Base-by-base conservation (phyloP, 1,140 invertebrate genomes). In the Latrodectus geometricus region DNA sequence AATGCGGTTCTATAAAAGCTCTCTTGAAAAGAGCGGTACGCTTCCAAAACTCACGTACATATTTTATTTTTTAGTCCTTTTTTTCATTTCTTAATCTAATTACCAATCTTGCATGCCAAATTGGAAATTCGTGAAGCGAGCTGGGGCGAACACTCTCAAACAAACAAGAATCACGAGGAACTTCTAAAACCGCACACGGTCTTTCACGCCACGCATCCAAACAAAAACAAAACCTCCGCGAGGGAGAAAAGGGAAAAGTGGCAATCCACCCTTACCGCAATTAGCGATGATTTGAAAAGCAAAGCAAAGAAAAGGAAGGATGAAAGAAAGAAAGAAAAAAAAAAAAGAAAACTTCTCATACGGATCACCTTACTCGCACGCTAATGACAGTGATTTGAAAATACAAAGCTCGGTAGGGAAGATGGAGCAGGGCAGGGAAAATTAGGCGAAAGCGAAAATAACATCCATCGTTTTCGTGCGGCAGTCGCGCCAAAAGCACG, bases 331-430 rank as follows among this genome's bases (percentile, higher is more conserved):
- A 20, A 69, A 9, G 12, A 11, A 69, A 20, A 69, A n/a, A 3
- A 69, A 69, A 9, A 8, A 69, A 11, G 21, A 69, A n/a, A 69
- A 69, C 68, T 69, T 23, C n/a, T 21, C 72, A 74, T 20, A 80
- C 35, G 68, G 50, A 70, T 70, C 72, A 17, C 70, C 20, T 81
- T 81, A 70, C 66, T 72, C 78, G 50, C 49, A 54, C 78, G 50
- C 83, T 76, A 77, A 86, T 86, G 65, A 78, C 83, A 74, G 75
- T 69, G 83, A 86, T 86, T 49, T n/a, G 49, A 61, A 49, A 14
- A 17, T 61, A 61, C 11, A 14, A 17, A 61, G 54, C 54, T 61
- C 54, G 35, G 52, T 14, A 54, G 52, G 52, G 35, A n/a, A 14
- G 70, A 35, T 56, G 56, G 74, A 20, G 20, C n/a, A 49, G 65